Percentiles rank a stretch among this genome's conserved stretches.
These are phyloP conservation scores for Neopipo cinnamomea DNA, from an alignment of 2,113 vertebrate species.

Conservation along the genomic window DNA sequence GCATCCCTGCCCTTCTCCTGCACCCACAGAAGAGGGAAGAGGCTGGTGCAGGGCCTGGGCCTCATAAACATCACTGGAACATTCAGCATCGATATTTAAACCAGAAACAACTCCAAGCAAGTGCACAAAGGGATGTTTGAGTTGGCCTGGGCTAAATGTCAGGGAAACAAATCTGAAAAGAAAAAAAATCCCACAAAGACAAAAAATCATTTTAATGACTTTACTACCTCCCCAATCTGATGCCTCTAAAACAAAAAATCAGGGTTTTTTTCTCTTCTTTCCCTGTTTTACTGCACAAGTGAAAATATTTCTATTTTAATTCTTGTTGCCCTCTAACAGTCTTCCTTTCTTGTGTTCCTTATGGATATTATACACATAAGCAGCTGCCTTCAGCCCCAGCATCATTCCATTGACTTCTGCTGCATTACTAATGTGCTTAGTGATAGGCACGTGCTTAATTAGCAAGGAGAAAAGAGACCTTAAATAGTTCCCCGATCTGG, in stretches of 20 bases:
- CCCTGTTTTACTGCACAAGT: neutral
- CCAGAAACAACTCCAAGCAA: neutral
- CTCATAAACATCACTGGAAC: neutral
- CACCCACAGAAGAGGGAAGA: neutral
- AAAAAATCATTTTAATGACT: neutral
- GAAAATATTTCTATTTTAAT: neutral
- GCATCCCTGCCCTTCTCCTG: neutral
- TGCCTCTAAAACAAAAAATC: neutral
- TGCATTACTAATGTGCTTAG: neutral
- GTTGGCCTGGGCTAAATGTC: neutral
- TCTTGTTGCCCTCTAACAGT: neutral
- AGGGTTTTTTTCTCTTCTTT: neutral
- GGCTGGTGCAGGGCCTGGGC: neutral
- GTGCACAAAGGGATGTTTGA: neutral
- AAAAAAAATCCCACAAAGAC: neutral
- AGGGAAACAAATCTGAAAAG: neutral
- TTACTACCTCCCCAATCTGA: neutral
- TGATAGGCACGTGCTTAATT: slow-evolving; percentile 21
- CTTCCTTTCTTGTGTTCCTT: neutral
- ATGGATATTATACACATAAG: neutral
- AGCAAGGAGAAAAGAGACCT: neutral
- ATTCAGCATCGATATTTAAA: neutral
- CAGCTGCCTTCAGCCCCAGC: neutral
- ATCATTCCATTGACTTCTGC: neutral
- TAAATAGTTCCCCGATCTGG: neutral